Conservation (phyloP, 2,113 vertebrate genomes). For the Lonchura striata region DNA sequence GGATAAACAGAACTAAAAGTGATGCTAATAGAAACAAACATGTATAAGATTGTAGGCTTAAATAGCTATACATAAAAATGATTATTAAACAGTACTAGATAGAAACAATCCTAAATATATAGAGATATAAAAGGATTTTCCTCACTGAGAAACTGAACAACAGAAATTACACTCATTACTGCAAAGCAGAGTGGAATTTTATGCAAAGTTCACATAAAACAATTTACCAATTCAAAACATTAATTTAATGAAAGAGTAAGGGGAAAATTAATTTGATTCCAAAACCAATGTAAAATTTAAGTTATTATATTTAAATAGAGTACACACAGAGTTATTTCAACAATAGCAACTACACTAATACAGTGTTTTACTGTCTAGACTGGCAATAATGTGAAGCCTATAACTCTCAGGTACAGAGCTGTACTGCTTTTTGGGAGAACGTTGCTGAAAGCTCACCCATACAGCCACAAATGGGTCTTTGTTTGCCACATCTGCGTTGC, state of each 20-base stretch:
- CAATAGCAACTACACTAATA: background rate
- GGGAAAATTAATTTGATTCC: background rate
- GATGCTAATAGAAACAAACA: background rate
- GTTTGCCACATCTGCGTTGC: constrained; percentile 54
- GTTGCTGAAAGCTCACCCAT: background rate
- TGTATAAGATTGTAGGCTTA: background rate
- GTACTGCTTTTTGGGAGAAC: background rate
- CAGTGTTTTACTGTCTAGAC: background rate
- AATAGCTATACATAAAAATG: background rate
- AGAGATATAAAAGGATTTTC: background rate
- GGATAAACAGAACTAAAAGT: background rate
- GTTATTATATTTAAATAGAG: background rate
- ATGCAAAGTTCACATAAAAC: background rate
- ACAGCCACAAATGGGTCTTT: constrained; percentile 62
- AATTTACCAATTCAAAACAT: background rate
- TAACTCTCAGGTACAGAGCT: background rate
- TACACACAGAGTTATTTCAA: background rate
- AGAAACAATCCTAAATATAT: background rate
- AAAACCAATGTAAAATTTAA: background rate
- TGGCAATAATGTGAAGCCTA: background rate
- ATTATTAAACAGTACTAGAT: background rate
- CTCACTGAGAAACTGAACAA: background rate
- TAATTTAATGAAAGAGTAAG: background rate
- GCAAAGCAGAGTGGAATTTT: background rate
- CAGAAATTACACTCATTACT: background rate